Percentiles rank a stretch among this genome's conserved stretches.
These are phyloP conservation scores for Parascotia fuliginaria DNA, from an alignment of 2,888 invertebrate genomes.

Conservation along the genomic window DNA sequence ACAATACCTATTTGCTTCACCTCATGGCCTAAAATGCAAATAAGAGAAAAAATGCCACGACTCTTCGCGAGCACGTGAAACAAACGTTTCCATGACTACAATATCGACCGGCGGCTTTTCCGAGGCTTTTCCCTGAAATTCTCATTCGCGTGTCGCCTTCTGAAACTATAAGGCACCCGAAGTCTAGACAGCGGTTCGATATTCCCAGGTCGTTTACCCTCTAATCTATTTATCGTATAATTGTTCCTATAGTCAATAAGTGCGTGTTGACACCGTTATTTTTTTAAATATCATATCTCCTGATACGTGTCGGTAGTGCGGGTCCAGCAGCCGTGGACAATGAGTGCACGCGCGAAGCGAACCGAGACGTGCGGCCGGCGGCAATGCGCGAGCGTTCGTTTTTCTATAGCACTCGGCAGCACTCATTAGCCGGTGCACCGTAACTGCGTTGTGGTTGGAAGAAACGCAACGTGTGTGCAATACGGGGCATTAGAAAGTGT, in stretches of 20 bases:
- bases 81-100: constrained; percentile 79
- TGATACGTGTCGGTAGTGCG: constrained; percentile 49
- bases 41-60: constrained; percentile 67
- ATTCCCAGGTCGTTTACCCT: constrained; percentile 24
- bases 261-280: constrained; percentile 51
- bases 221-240: constrained; percentile 37
- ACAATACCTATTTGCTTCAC: constrained; percentile 59
- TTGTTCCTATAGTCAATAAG: constrained; percentile 40
- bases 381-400: constrained; percentile 73
- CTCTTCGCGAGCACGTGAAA: constrained; percentile 74
- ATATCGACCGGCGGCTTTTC: constrained; percentile 84
- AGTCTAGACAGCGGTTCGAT: constrained; percentile 54
- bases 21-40: constrained; percentile 81
- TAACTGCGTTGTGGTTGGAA: constrained; percentile 70
- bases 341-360: constrained; percentile 78
- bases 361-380: constrained; percentile 68
- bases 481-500: constrained; percentile 82
- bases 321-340: constrained; percentile 71
- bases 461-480: constrained; percentile 76
- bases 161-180: constrained; percentile 73
- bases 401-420: constrained; percentile 71
- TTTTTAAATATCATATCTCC: constrained; percentile 50
- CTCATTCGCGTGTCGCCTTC: constrained; percentile 78
- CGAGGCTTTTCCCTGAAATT: constrained; percentile 79
- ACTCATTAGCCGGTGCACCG: constrained; percentile 81